Conservation (phyloP, 1,140 invertebrate species). For the Eurosta solidaginis region DNA sequence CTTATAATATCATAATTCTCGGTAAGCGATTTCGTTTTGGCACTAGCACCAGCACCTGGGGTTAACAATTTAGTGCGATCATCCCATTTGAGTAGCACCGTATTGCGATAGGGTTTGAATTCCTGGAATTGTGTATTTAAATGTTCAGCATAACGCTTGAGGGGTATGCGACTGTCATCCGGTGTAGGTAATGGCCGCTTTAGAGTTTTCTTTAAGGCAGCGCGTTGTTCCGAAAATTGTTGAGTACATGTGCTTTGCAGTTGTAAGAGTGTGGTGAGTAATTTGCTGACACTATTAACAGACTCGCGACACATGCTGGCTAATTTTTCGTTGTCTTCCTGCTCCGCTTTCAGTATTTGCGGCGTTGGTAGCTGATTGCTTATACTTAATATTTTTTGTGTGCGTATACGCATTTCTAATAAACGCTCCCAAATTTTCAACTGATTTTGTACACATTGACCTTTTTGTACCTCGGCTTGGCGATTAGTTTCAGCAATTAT, state of each 20-base stretch:
- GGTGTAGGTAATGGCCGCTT: slow-evolving; percentile 46
- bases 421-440: slow-evolving; percentile 80
- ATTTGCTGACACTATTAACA: slow-evolving; percentile 63
- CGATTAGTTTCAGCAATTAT: slow-evolving; percentile 53
- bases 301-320: slow-evolving; percentile 62
- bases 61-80: slow-evolving; percentile 80
- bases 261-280: slow-evolving; percentile 70
- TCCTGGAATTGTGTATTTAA: slow-evolving; percentile 68
- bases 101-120: slow-evolving; percentile 75
- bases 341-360: slow-evolving; percentile 62
- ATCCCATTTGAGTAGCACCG: slow-evolving; percentile 88
- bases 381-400: slow-evolving; percentile 77
- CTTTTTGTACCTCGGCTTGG: slow-evolving; percentile 71
- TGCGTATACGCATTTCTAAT: slow-evolving; percentile 80
- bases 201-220: slow-evolving; percentile 52
- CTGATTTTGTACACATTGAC: slow-evolving; percentile 76
- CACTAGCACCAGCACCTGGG: slow-evolving; percentile 66
- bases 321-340: slow-evolving; percentile 45
- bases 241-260: slow-evolving; percentile 61
- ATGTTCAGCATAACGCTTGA: slow-evolving; percentile 68
- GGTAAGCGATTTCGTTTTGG: slow-evolving; percentile 66
- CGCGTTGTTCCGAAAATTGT: slow-evolving; percentile 52
- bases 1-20: slow-evolving; percentile 78
- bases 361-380: slow-evolving; percentile 79
- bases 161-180: slow-evolving; percentile 42